Conservation (phyloP, 2,113 vertebrate genomes). For the Todiramphus chloris region DNA sequence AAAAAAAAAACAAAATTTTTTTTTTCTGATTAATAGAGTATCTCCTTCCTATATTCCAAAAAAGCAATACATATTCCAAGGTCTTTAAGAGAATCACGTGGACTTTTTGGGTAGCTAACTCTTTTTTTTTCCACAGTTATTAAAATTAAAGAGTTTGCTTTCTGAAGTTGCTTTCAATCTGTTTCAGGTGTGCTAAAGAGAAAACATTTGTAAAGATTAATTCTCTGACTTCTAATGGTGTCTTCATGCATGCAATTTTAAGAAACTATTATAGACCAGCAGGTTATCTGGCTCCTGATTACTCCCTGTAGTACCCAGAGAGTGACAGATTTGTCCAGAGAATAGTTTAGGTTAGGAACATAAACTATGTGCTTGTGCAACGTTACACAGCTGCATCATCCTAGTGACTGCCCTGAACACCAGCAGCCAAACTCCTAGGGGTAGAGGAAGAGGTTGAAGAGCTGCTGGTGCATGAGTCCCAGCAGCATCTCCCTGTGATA, state of each 20-base stretch:
- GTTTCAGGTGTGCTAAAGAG: neutral
- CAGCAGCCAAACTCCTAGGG: neutral
- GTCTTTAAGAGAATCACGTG: neutral
- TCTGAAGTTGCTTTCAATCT: neutral
- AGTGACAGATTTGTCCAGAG: neutral
- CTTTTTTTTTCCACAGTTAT: neutral
- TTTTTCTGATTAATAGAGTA: neutral
- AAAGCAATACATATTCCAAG: neutral
- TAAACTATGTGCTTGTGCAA: neutral
- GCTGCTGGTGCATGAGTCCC: neutral
- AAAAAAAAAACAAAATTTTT: neutral
- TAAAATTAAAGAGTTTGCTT: neutral
- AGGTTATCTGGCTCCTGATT: neutral
- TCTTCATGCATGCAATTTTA: neutral
- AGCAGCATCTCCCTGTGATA: accelerated
- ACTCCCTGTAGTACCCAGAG: neutral
- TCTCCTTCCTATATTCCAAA: neutral
- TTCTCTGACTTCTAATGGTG: neutral
- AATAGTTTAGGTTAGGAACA: neutral
- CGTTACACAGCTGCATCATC: neutral
- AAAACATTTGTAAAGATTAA: neutral
- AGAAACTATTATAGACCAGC: neutral
- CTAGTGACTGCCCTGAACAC: neutral
- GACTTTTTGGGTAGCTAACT: neutral
- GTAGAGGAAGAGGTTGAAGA: neutral